Evolutionary conservation across 1,140 invertebrate species (phyloP).

Genomic region (Drosophila sturtevanti): DNA sequence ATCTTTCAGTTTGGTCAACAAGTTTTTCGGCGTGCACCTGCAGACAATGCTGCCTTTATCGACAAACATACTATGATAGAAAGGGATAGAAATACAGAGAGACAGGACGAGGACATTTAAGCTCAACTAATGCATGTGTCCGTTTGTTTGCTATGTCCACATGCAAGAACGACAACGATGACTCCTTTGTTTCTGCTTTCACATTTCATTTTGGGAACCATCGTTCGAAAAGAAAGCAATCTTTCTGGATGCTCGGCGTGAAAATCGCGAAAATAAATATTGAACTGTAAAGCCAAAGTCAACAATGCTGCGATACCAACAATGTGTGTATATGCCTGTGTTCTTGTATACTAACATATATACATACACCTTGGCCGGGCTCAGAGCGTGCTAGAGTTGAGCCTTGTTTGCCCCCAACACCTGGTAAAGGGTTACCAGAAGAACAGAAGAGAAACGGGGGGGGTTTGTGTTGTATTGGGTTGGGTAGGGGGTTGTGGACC

Average conservation of each 20-base stretch:
- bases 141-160: slow-evolving; percentile 73
- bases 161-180: slow-evolving; percentile 40
- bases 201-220: slow-evolving; percentile 27
- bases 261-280: slow-evolving; percentile 82
- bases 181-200: slow-evolving; percentile 26
- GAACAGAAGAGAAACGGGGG: background rate
- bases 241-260: slow-evolving; percentile 63
- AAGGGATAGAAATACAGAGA: background rate
- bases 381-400: too few relatives aligned
- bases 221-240: slow-evolving; percentile 51
- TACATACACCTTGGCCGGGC: background rate
- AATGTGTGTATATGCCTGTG: slow-evolving; percentile 24
- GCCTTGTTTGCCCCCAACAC: background rate
- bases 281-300: slow-evolving; percentile 82
- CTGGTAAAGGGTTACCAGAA: background rate
- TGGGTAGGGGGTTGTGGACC: slow-evolving; percentile 36
- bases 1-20: slow-evolving; percentile 79
- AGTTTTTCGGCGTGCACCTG: slow-evolving; percentile 71
- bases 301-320: slow-evolving; percentile 53
- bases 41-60: slow-evolving; percentile 37
- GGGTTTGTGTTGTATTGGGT: too few relatives aligned
- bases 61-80: slow-evolving; percentile 17
- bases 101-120: slow-evolving; percentile 59
- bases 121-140: slow-evolving; percentile 78
- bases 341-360: slow-evolving; percentile 9